Conservation (phyloP, 2,888 invertebrate genomes). For the Sclerodermus sp. region DNA sequence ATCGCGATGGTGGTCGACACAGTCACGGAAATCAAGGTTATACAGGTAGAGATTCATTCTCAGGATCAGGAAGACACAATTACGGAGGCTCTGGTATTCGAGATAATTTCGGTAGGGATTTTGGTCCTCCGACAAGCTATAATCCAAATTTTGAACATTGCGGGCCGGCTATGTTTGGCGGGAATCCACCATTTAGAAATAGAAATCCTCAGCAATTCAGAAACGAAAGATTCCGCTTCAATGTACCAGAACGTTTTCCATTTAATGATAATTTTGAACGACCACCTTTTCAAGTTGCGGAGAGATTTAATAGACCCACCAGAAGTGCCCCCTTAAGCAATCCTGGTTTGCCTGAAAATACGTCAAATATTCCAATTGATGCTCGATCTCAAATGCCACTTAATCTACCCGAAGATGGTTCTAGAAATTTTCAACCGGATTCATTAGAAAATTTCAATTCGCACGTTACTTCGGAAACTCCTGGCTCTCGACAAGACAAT, state of each 20-base stretch:
- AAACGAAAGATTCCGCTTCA: constrained; percentile 27
- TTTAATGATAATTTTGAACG: constrained; percentile 23
- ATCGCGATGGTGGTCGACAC: constrained; percentile 44
- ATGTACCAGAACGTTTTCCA: constrained; percentile 24
- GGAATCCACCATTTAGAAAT: constrained; percentile 42
- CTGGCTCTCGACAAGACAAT: constrained; percentile 35
- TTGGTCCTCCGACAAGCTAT: constrained; percentile 41
- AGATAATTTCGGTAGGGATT: constrained; percentile 42
- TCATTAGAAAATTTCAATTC: constrained; percentile 9
- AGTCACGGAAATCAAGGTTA: constrained; percentile 51
- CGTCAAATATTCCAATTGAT: constrained; percentile 6
- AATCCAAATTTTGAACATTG: constrained; percentile 46
- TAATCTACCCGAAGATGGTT: constrained; percentile 30
- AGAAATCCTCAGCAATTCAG: constrained; percentile 49
- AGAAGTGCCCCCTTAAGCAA: constrained; percentile 6
- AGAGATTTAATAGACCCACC: constrained; percentile 1
- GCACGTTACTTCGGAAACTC: neutral
- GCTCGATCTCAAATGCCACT: constrained; percentile 15
- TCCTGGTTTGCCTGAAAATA: neutral
- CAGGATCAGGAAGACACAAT: constrained; percentile 47
- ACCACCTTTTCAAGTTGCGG: constrained; percentile 19
- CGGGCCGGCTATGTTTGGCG: constrained; percentile 37
- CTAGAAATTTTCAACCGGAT: constrained; percentile 19
- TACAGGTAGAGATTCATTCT: constrained; percentile 58
- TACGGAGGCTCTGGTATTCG: constrained; percentile 55